Conservation (phyloP, 2,888 invertebrate genomes). For the Drosophila borealis region DNA sequence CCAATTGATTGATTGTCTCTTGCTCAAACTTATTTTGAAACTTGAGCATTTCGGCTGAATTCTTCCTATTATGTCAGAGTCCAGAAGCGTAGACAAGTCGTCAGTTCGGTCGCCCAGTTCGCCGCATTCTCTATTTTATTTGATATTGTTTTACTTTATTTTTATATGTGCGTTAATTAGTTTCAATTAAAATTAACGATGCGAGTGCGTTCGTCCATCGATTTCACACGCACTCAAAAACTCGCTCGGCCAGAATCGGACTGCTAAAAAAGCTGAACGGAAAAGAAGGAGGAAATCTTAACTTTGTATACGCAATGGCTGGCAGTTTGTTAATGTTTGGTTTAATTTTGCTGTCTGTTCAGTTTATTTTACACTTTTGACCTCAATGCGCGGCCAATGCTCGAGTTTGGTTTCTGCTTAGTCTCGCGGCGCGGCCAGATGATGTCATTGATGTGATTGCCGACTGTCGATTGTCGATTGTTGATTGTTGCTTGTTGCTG, state of each 20-base stretch:
- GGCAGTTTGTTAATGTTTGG: slow-evolving; percentile 63
- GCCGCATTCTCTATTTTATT: slow-evolving; percentile 24
- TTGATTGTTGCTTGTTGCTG: slow-evolving; percentile 23
- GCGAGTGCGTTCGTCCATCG: slow-evolving; percentile 58
- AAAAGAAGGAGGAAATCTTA: slow-evolving; percentile 59
- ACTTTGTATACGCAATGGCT: slow-evolving; percentile 35
- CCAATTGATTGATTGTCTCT: slow-evolving; percentile 26
- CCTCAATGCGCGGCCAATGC: slow-evolving; percentile 62
- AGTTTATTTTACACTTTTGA: slow-evolving; percentile 72
- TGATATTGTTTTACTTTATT: slow-evolving; percentile 15
- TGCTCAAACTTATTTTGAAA: slow-evolving; percentile 4
- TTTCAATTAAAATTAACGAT: slow-evolving; percentile 80
- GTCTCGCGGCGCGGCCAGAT: slow-evolving; percentile 38
- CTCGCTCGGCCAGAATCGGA: slow-evolving; percentile 4
- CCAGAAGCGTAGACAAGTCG: slow-evolving; percentile 1
- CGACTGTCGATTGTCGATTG: slow-evolving; percentile 24
- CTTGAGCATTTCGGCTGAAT: not conserved
- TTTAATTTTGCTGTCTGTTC: slow-evolving; percentile 55
- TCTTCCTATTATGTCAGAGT: slow-evolving; percentile 9
- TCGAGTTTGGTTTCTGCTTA: slow-evolving; percentile 44
- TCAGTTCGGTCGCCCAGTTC: slow-evolving; percentile 17
- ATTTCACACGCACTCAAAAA: slow-evolving; percentile 75
- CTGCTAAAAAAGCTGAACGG: slow-evolving; percentile 26
- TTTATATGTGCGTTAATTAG: slow-evolving; percentile 70
- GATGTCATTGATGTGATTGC: slow-evolving; percentile 61